Conservation (phyloP, 2,113 vertebrate species). For the Antechinus flavipes region DNA sequence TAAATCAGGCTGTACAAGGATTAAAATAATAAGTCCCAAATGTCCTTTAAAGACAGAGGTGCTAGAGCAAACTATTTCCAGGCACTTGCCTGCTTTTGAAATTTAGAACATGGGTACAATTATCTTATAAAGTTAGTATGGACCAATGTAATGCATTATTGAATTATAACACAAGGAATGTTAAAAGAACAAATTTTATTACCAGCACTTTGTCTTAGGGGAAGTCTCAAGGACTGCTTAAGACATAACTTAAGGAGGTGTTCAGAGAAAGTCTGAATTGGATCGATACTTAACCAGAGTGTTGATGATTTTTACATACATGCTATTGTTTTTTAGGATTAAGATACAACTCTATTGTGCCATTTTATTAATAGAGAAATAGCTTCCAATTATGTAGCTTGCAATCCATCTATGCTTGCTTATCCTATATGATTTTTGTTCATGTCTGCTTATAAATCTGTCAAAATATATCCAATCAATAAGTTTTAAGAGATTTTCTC, state of each 20-base stretch:
- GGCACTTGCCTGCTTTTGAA: constrained; percentile 71
- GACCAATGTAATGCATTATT: constrained; percentile 51
- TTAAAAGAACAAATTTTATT: constrained; percentile 70
- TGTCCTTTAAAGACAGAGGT: constrained; percentile 83
- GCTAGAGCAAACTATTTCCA: constrained; percentile 78
- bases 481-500: background rate
- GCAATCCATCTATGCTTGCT: background rate
- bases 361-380: background rate
- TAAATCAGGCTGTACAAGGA: constrained; percentile 84
- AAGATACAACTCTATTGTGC: background rate
- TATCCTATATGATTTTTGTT: background rate
- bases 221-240: constrained; percentile 58
- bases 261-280: constrained; percentile 28
- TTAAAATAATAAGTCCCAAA: constrained; percentile 84
- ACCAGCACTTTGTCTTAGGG: constrained; percentile 64
- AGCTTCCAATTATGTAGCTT: background rate
- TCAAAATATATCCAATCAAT: background rate
- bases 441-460: background rate
- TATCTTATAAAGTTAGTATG: constrained; percentile 69
- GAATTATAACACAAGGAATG: constrained; percentile 71
- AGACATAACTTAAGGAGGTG: constrained; percentile 64
- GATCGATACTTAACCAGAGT: constrained; percentile 62
- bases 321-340: constrained; percentile 49
- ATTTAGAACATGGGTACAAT: constrained; percentile 72
- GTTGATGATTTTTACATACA: constrained; percentile 57